Evolutionary conservation across 2,797 vertebrate genomes (phyloP).

Genomic region (Sebastes oblongus): DNA sequence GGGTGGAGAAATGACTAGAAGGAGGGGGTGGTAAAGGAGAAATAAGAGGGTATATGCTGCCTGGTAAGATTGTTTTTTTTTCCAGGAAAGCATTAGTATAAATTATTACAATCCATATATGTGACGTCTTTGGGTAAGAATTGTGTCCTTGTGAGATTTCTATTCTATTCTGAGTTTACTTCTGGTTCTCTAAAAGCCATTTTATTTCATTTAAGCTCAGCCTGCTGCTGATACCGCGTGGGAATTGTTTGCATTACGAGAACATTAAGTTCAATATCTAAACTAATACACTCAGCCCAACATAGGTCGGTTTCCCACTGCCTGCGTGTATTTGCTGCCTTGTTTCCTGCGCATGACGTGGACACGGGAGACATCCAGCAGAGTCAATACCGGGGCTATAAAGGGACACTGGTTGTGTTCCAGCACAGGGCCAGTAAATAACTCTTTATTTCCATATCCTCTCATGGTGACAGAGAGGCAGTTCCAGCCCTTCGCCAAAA

Average conservation of each 20-base stretch:
- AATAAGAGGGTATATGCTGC: slow-evolving; percentile 18
- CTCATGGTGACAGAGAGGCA: slow-evolving; percentile 53
- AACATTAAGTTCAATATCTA: background rate
- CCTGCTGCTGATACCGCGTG: background rate
- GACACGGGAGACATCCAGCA: slow-evolving; percentile 39
- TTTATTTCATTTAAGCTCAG: background rate
- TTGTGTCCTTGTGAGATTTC: background rate
- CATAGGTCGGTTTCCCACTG: background rate
- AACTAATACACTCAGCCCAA: background rate
- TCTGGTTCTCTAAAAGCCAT: background rate
- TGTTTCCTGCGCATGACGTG: slow-evolving; percentile 26
- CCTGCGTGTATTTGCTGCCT: slow-evolving; percentile 2
- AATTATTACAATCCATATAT: slow-evolving; percentile 12
- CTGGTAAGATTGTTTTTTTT: background rate
- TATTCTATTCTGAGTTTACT: background rate
- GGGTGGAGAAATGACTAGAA: slow-evolving; percentile 33
- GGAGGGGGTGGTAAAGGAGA: slow-evolving; percentile 11
- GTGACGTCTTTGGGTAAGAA: background rate
- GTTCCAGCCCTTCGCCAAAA: slow-evolving; percentile 48
- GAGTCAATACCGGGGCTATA: slow-evolving; percentile 31
- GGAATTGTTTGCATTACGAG: background rate
- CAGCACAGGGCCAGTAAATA: slow-evolving; percentile 50
- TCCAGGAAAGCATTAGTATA: slow-evolving; percentile 21
- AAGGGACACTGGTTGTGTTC: slow-evolving; percentile 51
- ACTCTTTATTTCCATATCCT: slow-evolving; percentile 59